Percentiles rank a stretch among this genome's conserved stretches.
These are phyloP conservation scores for Cichladusa arquata DNA, from an alignment of 2,113 vertebrate species.

Conservation along the genomic window DNA sequence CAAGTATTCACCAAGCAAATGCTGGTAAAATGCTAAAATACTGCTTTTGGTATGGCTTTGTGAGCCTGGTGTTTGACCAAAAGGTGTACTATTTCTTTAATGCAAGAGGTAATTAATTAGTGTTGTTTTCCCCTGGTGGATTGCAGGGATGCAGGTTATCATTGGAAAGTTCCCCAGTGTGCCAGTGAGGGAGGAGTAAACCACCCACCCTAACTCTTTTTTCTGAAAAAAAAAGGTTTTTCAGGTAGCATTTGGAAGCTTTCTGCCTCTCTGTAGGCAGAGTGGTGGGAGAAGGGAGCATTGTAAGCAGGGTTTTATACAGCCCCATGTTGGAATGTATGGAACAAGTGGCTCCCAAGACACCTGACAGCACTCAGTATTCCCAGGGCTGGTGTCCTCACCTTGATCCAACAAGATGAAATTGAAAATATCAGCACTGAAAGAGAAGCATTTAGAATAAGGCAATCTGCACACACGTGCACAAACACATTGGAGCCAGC, in stretches of 20 bases:
- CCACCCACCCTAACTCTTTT: background rate
- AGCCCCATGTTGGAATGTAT: background rate
- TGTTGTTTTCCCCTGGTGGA: accelerated
- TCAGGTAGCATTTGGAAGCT: background rate
- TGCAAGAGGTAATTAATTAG: background rate
- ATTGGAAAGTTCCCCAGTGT: background rate
- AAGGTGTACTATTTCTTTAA: background rate
- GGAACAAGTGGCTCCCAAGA: background rate
- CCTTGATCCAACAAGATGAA: accelerated
- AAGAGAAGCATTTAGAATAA: background rate
- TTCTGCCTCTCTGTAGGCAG: background rate
- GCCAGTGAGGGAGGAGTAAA: background rate
- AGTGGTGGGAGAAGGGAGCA: background rate
- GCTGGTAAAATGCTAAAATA: background rate
- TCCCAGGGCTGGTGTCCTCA: background rate
- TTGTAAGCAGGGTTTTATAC: background rate
- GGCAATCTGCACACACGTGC: background rate
- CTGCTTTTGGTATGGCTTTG: background rate
- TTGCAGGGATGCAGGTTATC: accelerated
- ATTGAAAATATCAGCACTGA: background rate
- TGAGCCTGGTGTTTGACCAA: background rate
- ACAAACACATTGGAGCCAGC: background rate
- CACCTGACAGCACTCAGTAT: background rate
- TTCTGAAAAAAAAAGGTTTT: background rate
- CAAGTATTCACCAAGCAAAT: background rate